Conservation (phyloP, 2,888 invertebrate genomes). For the Acanthosepion pharaonis region DNA sequence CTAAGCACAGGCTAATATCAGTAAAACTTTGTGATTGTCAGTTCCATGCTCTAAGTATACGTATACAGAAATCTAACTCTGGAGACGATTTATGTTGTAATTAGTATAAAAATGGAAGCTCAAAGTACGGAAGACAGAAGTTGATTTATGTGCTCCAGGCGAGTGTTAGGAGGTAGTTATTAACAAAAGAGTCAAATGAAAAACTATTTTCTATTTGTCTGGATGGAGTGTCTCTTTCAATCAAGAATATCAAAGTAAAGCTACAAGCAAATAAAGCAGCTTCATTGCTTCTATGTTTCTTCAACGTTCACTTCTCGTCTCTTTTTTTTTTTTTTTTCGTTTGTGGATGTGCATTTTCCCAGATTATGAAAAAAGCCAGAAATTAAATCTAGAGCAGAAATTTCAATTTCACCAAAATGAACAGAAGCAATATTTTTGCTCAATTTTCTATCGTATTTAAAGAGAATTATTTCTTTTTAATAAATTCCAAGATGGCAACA, state of each 20-base stretch:
- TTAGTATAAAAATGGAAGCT: neutral
- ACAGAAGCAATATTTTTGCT: neutral
- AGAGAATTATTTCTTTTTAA: neutral
- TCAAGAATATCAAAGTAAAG: neutral
- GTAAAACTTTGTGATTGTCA: too few species aligned
- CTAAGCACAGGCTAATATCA: too few species aligned
- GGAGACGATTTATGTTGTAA: neutral
- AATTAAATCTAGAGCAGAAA: neutral
- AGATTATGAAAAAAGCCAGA: neutral
- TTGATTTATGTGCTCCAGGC: neutral
- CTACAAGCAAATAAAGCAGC: neutral
- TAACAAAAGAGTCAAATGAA: neutral
- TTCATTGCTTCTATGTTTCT: neutral
- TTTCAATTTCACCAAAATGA: neutral
- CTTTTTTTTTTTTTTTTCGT: too few species aligned
- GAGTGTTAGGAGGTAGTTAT: neutral
- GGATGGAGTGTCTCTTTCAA: neutral
- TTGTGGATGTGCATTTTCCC: neutral
- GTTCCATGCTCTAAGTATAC: too few species aligned
- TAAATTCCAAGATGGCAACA: neutral
- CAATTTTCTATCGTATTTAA: conserved; percentile 6
- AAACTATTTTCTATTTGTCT: neutral
- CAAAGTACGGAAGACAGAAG: neutral
- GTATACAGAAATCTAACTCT: too few species aligned
- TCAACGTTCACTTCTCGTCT: neutral